These are phyloP conservation scores for Pseudopleuronectes americanus DNA, from an alignment of 2,797 vertebrate genomes.

Conservation along the genomic window DNA sequence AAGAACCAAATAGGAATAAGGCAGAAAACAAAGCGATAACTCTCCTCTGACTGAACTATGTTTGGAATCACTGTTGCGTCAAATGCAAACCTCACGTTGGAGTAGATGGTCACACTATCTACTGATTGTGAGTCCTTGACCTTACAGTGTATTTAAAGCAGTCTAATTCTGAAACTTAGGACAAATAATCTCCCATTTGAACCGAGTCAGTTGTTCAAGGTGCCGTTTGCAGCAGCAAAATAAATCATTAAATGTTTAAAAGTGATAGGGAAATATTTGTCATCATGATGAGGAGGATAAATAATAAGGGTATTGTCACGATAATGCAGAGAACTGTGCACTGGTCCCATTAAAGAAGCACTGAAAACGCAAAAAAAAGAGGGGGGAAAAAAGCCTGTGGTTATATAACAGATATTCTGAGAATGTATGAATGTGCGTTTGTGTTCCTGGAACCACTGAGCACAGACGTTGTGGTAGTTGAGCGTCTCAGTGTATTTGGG, in stretches of 20 bases:
- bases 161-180: neutral
- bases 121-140: neutral
- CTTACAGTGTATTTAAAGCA: neutral
- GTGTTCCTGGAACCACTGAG: conserved; percentile 36
- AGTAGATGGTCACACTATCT: conserved; percentile 5
- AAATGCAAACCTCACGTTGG: conserved; percentile 1
- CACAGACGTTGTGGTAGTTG: conserved; percentile 49
- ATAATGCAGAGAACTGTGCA: no score
- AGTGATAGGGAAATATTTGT: no score
- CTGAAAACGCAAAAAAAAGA: neutral
- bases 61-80: neutral
- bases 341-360: neutral
- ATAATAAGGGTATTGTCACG: no score
- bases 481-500: conserved; percentile 12
- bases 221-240: no score
- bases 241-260: no score
- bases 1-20: neutral
- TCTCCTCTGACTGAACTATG: neutral
- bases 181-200: neutral
- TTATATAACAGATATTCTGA: conserved; percentile 30
- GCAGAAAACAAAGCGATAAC: neutral
- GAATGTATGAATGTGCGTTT: conserved; percentile 13
- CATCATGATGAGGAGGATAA: no score
- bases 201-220: no score
- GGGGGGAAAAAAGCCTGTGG: neutral